phyloP scores from a whole-genome alignment of 1,140 invertebrate genomes.

The Whitmania pigra region DNA sequence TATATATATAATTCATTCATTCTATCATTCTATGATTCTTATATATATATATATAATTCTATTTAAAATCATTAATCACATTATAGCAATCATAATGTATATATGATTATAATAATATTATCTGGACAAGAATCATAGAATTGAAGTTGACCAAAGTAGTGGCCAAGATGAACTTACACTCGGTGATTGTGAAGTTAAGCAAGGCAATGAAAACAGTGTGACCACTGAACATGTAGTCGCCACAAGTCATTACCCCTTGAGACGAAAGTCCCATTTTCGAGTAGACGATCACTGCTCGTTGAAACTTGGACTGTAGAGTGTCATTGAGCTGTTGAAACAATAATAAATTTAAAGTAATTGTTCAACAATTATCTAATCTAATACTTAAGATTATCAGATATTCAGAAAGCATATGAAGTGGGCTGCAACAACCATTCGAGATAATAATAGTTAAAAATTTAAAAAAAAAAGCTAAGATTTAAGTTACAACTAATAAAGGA shows the following conservation, averaged over 20 bases:
- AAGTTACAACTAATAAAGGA: too few relatives aligned
- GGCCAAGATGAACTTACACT: slow-evolving; percentile 66
- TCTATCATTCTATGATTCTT: too few relatives aligned
- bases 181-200: slow-evolving; percentile 97
- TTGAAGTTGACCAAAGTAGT: too few relatives aligned
- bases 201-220: slow-evolving; percentile 92
- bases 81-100: neutral
- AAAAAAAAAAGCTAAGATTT: too few relatives aligned
- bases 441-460: too few relatives aligned
- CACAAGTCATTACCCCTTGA: slow-evolving; percentile 90
- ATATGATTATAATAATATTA: neutral
- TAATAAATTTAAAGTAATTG: too few relatives aligned
- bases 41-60: neutral
- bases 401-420: too few relatives aligned
- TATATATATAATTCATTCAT: too few relatives aligned
- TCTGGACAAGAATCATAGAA: neutral
- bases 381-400: too few relatives aligned
- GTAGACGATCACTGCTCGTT: slow-evolving; percentile 78
- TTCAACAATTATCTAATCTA: too few relatives aligned
- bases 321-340: too few relatives aligned
- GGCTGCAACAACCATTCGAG: too few relatives aligned
- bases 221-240: slow-evolving; percentile 99
- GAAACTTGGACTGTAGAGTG: slow-evolving; percentile 43
- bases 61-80: neutral
- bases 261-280: slow-evolving; percentile 80